Percentiles rank a stretch among this genome's conserved stretches.
These are phyloP conservation scores for Echeneis naucrates DNA, from an alignment of 2,797 vertebrate species.

Conservation along the genomic window DNA sequence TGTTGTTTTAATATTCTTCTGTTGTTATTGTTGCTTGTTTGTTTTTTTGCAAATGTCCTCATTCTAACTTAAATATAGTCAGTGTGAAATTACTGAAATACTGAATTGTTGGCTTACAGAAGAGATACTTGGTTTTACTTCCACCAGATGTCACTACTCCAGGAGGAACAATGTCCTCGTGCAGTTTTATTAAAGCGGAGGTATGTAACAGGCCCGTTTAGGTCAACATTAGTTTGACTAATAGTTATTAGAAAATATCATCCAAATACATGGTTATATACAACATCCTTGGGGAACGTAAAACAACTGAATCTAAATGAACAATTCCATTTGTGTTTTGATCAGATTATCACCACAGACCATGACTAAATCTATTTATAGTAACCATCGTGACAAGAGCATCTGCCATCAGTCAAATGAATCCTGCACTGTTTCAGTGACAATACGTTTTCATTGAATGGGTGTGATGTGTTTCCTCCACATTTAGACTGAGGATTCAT, in stretches of 20 bases:
- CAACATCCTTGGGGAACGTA: background rate
- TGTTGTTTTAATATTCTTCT: no score
- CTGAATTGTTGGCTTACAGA: background rate
- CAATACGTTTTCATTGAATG: background rate
- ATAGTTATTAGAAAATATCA: no score
- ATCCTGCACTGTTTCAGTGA: background rate
- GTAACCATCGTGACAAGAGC: background rate
- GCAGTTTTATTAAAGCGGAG: background rate
- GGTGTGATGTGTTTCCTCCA: background rate
- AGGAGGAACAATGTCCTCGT: background rate
- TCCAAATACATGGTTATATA: background rate
- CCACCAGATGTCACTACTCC: constrained; percentile 55
- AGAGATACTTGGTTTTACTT: background rate
- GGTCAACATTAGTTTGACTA: no score
- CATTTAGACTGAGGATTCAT: background rate
- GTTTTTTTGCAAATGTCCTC: background rate
- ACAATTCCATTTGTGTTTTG: background rate
- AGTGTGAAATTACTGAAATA: background rate
- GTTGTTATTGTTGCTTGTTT: no score
- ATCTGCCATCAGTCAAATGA: background rate
- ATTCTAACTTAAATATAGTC: background rate
- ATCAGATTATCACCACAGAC: background rate
- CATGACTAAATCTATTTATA: background rate
- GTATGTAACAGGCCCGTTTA: background rate
- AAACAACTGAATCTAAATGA: background rate